These are phyloP conservation scores for Mormyrops attenuatus DNA, from an alignment of 2,797 vertebrate genomes.

Conservation along the genomic window DNA sequence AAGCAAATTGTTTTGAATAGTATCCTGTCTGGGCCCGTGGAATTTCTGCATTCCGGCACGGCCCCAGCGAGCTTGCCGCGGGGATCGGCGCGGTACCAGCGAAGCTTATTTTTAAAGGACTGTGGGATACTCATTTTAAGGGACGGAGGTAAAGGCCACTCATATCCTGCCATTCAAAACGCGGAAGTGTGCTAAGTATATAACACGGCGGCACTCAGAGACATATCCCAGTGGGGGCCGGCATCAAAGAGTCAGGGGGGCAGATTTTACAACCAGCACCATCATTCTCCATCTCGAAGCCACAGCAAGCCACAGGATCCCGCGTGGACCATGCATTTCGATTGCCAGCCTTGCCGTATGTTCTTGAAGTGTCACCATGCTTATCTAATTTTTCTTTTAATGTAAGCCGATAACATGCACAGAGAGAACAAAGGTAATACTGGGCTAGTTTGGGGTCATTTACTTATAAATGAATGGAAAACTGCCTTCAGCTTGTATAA, in stretches of 20 bases:
- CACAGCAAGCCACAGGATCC: neutral
- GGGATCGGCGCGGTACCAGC: conserved; percentile 28
- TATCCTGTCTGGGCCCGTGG: conserved; percentile 27
- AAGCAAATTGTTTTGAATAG: conserved; percentile 33
- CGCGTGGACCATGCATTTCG: too few species aligned
- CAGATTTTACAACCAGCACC: conserved; percentile 35
- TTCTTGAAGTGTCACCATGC: neutral
- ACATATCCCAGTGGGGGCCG: neutral
- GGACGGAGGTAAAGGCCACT: conserved; percentile 49
- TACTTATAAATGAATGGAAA: neutral
- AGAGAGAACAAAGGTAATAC: neutral
- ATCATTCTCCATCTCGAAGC: conserved; percentile 12
- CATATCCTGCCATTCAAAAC: conserved; percentile 64
- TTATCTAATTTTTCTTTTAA: neutral
- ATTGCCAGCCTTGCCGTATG: neutral
- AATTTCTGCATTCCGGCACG: conserved; percentile 33
- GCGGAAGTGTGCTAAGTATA: conserved; percentile 50
- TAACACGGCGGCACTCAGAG: conserved; percentile 19
- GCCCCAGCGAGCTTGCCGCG: conserved; percentile 26
- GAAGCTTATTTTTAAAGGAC: conserved; percentile 46
- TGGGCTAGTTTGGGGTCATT: neutral
- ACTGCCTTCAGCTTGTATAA: neutral
- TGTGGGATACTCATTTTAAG: conserved; percentile 46
- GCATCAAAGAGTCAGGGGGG: conserved; percentile 23
- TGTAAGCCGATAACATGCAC: neutral